These are phyloP conservation scores for Tragelaphus strepsiceros DNA, from an alignment of 2,113 vertebrate genomes.

Conservation along the genomic window DNA sequence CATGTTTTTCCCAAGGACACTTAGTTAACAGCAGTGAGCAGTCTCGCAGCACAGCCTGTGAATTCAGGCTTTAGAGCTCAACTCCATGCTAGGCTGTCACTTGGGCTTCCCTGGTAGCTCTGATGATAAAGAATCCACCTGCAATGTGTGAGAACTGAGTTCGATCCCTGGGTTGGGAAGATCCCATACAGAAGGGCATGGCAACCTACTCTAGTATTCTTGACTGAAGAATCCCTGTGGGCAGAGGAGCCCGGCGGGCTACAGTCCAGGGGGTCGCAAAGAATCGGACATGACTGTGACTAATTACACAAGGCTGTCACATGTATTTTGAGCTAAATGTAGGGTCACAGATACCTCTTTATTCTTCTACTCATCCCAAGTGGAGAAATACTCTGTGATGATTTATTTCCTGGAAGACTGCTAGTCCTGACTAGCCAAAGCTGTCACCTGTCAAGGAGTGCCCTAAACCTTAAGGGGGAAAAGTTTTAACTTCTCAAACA, in stretches of 20 bases:
- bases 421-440: not conserved
- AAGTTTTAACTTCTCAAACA: not conserved
- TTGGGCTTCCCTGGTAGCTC: not conserved
- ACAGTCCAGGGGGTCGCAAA: not conserved
- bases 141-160: not conserved
- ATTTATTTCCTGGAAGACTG: not conserved
- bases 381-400: not conserved
- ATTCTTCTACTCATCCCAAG: not conserved
- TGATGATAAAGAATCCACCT: not conserved
- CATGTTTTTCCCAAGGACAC: not conserved
- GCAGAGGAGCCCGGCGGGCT: fast-evolving
- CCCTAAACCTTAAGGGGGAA: not conserved
- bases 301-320: not conserved
- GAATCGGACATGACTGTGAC: not conserved
- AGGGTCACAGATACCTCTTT: not conserved
- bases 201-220: not conserved
- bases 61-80: not conserved
- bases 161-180: not conserved
- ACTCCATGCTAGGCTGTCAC: not conserved
- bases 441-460: too few relatives aligned
- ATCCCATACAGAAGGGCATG: not conserved
- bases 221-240: not conserved
- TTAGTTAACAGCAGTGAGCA: not conserved
- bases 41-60: not conserved
- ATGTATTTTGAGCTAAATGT: not conserved